phyloP scores from a whole-genome alignment of 2,797 vertebrate species.

The Hirundo rustica region DNA sequence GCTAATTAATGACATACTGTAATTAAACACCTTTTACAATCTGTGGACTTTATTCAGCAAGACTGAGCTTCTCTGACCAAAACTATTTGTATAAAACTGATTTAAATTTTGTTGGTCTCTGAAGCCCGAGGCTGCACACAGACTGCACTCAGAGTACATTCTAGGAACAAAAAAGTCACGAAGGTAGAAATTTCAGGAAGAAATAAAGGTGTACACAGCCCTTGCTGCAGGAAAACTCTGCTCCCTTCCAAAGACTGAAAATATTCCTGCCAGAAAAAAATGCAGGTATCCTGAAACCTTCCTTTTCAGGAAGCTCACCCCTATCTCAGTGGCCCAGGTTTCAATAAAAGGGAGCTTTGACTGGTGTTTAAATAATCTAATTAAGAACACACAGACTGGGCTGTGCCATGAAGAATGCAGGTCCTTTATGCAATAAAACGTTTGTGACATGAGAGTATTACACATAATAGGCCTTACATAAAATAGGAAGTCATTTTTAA shows the following conservation, averaged over 20 bases:
- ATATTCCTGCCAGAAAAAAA: not conserved
- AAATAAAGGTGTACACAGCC: conserved; percentile 1
- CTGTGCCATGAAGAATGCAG: not conserved
- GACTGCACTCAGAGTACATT: not conserved
- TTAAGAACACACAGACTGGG: not conserved
- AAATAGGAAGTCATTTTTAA: not conserved
- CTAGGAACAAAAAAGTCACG: not conserved
- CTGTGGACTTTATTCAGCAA: conserved; percentile 18
- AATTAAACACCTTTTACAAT: conserved; percentile 51
- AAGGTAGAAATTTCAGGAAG: not conserved
- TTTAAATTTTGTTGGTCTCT: conserved; percentile 53
- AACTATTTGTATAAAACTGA: conserved; percentile 38
- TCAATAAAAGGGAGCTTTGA: not conserved
- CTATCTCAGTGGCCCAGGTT: not conserved
- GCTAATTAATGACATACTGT: conserved; percentile 16
- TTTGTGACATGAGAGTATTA: not conserved
- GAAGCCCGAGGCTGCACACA: conserved; percentile 20
- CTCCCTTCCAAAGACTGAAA: not conserved
- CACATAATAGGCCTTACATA: not conserved
- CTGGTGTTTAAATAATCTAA: not conserved
- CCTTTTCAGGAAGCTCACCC: not conserved
- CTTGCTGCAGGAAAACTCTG: not conserved
- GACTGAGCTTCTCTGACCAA: conserved; percentile 32
- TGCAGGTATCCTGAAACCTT: not conserved
- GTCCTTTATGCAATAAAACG: not conserved